These are phyloP conservation scores for Cephalophus harveyi DNA, from an alignment of 2,113 vertebrate species.

Conservation along the genomic window DNA sequence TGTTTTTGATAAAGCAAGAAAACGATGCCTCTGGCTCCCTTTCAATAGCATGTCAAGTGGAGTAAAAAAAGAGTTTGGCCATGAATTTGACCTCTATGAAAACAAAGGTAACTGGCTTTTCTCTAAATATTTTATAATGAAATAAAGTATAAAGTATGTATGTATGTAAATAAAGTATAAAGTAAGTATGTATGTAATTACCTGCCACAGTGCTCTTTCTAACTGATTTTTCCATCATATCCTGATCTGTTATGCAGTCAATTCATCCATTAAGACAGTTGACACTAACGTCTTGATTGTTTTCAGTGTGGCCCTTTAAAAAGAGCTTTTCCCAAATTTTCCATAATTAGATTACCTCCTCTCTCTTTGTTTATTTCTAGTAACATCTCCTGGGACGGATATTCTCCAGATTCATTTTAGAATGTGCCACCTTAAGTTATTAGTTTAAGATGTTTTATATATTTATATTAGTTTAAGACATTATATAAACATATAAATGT, in stretches of 20 bases:
- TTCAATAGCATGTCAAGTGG: slow-evolving; percentile 92
- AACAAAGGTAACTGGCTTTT: slow-evolving; percentile 92
- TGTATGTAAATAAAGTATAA: too few relatives aligned
- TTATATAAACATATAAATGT: neutral
- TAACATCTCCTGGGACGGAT: neutral
- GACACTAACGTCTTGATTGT: neutral
- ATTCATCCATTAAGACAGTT: neutral
- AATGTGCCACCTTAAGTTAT: neutral
- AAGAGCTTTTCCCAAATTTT: neutral
- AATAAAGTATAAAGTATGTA: neutral
- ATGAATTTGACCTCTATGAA: slow-evolving; percentile 94
- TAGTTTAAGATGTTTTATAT: neutral
- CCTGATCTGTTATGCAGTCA: neutral
- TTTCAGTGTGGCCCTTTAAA: neutral
- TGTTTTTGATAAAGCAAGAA: slow-evolving; percentile 86
- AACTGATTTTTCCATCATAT: neutral
- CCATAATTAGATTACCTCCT: neutral
- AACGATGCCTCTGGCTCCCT: slow-evolving; percentile 94
- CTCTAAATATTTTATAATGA: slow-evolving; percentile 28
- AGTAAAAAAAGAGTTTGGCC: slow-evolving; percentile 87
- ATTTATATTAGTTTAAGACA: neutral
- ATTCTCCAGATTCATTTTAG: neutral
- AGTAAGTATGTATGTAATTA: too few relatives aligned
- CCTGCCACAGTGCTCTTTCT: neutral
- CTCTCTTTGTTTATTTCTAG: neutral